Evolutionary conservation across 1,140 invertebrate species (phyloP).

Genomic region (Drosophila baimaii): DNA sequence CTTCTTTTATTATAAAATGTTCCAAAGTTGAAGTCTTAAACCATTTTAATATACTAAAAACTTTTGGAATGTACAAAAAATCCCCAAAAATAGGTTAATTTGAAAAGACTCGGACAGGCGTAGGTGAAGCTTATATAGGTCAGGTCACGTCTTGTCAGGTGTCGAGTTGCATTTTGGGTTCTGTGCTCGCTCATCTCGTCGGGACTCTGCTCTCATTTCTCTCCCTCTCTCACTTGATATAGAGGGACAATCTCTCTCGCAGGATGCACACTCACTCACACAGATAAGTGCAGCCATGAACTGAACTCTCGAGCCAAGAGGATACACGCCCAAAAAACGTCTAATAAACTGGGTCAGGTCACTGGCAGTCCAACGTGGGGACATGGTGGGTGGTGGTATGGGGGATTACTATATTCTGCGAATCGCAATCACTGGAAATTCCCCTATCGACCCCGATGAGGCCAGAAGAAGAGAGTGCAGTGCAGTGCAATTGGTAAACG

Average conservation of each 20-base stretch:
- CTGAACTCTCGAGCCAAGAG: conserved; percentile 62
- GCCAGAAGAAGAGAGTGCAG: conserved; percentile 52
- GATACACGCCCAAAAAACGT: conserved; percentile 79
- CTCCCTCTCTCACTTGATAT: neutral
- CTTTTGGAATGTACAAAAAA: conserved; percentile 1
- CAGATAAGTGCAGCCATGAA: conserved; percentile 64
- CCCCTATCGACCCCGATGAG: conserved; percentile 59
- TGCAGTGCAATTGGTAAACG: conserved; percentile 60
- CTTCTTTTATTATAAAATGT: neutral
- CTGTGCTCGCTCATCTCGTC: conserved; percentile 12
- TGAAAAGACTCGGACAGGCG: neutral
- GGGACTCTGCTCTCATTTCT: conserved; percentile 28
- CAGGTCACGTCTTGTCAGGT: conserved; percentile 63
- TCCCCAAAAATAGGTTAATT: conserved; percentile 21
- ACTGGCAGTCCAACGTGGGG: conserved; percentile 33
- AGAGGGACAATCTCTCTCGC: conserved; percentile 3
- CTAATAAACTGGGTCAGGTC: conserved; percentile 74
- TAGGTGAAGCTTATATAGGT: conserved; percentile 17
- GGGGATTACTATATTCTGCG: conserved; percentile 40
- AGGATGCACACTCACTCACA: conserved; percentile 21
- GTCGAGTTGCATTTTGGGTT: conserved; percentile 23
- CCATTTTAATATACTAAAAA: neutral
- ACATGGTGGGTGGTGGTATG: neutral
- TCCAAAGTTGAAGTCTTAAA: neutral
- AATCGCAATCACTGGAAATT: conserved; percentile 70